A percentile compares a stretch with the other conserved stretches of the same genome.
phyloP scores from a whole-genome alignment of 2,888 invertebrate genomes.

The Trachelus troglodyta region DNA sequence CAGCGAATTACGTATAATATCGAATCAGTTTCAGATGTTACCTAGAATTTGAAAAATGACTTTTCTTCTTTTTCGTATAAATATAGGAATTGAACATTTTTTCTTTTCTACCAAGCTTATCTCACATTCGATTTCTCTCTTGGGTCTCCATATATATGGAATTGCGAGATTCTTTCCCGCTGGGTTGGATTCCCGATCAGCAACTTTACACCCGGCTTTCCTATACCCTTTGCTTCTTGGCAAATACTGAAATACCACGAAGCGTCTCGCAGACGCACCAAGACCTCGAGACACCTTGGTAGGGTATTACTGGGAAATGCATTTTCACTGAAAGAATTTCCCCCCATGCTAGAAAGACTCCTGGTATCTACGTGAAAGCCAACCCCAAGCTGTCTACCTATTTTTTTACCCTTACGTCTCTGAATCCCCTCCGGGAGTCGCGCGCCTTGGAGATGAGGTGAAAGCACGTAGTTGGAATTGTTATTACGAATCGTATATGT shows the following conservation, averaged over 20 bases:
- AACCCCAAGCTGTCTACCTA: slow-evolving; percentile 10
- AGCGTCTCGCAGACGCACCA: not conserved
- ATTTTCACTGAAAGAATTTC: slow-evolving; percentile 1
- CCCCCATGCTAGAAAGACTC: not conserved
- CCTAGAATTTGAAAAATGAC: not conserved
- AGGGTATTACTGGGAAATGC: not conserved
- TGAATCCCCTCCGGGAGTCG: not conserved
- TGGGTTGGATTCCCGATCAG: not conserved
- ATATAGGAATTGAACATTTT: not conserved
- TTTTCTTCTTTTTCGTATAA: not conserved
- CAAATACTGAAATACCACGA: not conserved
- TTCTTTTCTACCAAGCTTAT: not conserved
- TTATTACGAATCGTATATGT: not conserved
- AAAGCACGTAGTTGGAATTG: not conserved
- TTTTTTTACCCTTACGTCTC: not conserved
- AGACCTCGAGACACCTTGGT: not conserved
- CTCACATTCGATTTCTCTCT: not conserved
- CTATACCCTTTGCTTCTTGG: not conserved
- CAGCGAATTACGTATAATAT: not conserved
- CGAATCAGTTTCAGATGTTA: not conserved
- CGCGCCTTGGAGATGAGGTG: not conserved
- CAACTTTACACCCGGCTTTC: not conserved
- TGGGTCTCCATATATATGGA: not conserved
- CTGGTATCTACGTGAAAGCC: not conserved
- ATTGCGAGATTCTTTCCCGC: not conserved